phyloP scores from a whole-genome alignment of 2,888 invertebrate genomes.

The Blastobasis lacticolella region DNA sequence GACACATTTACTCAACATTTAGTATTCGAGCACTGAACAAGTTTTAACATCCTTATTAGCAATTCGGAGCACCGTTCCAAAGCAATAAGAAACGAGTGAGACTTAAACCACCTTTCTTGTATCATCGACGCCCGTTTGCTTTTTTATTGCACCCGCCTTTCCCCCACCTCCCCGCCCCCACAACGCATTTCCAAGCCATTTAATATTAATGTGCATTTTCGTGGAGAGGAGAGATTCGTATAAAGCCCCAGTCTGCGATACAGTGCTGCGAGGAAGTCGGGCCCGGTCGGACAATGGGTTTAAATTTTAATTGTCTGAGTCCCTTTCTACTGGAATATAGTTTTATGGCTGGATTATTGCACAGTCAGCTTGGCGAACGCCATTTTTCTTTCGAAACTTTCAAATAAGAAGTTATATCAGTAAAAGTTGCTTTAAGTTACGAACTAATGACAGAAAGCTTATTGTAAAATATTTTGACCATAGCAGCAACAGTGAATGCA shows the following conservation, averaged over 20 bases:
- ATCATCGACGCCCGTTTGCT: constrained; percentile 60
- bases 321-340: constrained; percentile 4
- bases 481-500: too few relatives aligned
- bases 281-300: constrained; percentile 54
- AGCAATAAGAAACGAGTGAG: constrained; percentile 41
- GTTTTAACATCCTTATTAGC: constrained; percentile 2
- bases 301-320: constrained; percentile 60
- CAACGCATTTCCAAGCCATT: constrained; percentile 75
- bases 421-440: too few relatives aligned
- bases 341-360: neutral
- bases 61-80: constrained; percentile 9
- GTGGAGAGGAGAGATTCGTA: constrained; percentile 70
- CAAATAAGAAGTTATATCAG: too few relatives aligned
- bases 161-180: constrained; percentile 36
- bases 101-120: constrained; percentile 44
- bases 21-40: neutral
- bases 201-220: constrained; percentile 77
- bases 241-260: constrained; percentile 68
- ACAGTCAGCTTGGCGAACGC: neutral
- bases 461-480: too few relatives aligned
- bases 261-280: constrained; percentile 50
- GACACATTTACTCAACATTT: too few relatives aligned
- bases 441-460: too few relatives aligned
- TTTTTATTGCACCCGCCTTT: constrained; percentile 56
- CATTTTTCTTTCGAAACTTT: too few relatives aligned